Conservation (phyloP, 2,797 vertebrate species). For the Myripristis murdjan region DNA sequence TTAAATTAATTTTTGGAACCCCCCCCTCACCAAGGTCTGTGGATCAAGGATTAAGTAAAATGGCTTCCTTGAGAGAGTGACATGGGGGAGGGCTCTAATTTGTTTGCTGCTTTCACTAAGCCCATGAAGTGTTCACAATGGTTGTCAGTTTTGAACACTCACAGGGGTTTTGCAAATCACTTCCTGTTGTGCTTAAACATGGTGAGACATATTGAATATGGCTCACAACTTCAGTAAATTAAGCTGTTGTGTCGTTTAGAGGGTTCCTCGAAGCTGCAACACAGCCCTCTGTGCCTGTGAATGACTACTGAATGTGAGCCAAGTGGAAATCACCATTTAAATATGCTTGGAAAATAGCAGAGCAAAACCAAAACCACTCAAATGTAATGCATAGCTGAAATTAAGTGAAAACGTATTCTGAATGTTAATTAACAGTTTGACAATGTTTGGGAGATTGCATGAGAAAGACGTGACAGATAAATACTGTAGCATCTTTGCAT, state of each 20-base stretch:
- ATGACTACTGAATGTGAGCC: constrained; percentile 49
- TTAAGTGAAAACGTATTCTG: constrained; percentile 14
- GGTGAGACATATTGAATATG: constrained; percentile 56
- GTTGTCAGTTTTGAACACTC: constrained; percentile 62
- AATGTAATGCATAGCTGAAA: constrained; percentile 28
- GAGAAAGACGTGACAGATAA: background rate
- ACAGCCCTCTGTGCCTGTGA: constrained; percentile 26
- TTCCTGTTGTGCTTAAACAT: constrained; percentile 65
- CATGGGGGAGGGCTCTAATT: constrained; percentile 34
- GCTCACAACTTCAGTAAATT: constrained; percentile 61
- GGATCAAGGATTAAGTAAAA: constrained; percentile 56
- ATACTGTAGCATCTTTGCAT: background rate
- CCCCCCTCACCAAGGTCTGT: constrained; percentile 12
- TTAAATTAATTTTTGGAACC: constrained; percentile 56
- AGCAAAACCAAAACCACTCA: constrained; percentile 29
- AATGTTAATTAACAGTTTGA: constrained; percentile 37
- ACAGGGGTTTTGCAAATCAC: constrained; percentile 59
- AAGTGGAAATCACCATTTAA: constrained; percentile 51
- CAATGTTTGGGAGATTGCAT: constrained; percentile 1
- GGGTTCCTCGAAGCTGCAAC: constrained; percentile 35
- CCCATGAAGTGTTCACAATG: constrained; percentile 52
- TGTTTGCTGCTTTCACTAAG: constrained; percentile 68
- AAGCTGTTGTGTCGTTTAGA: constrained; percentile 60
- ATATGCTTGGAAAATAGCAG: constrained; percentile 25
- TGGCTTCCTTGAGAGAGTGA: constrained; percentile 55